These are phyloP conservation scores for Tricholaema leucomelas DNA, from an alignment of 2,113 vertebrate genomes.

Conservation along the genomic window DNA sequence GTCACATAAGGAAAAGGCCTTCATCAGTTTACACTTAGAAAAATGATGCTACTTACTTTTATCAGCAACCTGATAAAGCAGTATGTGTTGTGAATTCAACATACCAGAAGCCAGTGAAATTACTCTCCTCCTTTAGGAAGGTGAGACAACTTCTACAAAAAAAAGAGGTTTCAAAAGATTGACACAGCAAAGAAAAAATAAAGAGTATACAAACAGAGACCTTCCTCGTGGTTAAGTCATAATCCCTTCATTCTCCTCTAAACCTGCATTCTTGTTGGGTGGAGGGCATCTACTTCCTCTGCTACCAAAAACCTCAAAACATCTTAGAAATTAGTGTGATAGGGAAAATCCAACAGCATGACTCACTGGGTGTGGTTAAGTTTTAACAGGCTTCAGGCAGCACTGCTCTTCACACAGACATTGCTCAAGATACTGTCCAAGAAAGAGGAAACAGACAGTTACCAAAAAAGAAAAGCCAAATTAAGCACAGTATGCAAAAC, in stretches of 20 bases:
- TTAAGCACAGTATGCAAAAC: not conserved
- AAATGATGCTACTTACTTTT: not conserved
- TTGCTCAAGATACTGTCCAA: conserved; percentile 12
- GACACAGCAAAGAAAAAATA: not conserved
- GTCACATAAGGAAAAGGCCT: not conserved
- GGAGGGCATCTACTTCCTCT: conserved; percentile 36
- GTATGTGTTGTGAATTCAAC: not conserved
- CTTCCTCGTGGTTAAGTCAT: not conserved
- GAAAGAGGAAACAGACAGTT: not conserved
- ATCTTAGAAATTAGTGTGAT: not conserved
- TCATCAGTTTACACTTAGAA: not conserved
- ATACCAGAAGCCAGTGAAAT: not conserved
- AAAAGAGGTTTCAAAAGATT: not conserved
- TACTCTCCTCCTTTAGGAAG: not conserved
- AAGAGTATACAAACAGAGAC: not conserved
- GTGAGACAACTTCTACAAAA: not conserved
- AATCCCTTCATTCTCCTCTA: not conserved
- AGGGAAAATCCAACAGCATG: not conserved
- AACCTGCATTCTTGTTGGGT: not conserved
- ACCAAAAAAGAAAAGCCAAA: not conserved
- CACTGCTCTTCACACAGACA: not conserved
- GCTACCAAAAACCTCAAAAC: not conserved
- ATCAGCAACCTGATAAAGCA: not conserved
- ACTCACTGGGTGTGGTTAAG: conserved; percentile 42
- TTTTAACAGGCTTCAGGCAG: not conserved